Base-by-base conservation (phyloP, 2,113 vertebrate species). In the Lophotis ruficrista region DNA sequence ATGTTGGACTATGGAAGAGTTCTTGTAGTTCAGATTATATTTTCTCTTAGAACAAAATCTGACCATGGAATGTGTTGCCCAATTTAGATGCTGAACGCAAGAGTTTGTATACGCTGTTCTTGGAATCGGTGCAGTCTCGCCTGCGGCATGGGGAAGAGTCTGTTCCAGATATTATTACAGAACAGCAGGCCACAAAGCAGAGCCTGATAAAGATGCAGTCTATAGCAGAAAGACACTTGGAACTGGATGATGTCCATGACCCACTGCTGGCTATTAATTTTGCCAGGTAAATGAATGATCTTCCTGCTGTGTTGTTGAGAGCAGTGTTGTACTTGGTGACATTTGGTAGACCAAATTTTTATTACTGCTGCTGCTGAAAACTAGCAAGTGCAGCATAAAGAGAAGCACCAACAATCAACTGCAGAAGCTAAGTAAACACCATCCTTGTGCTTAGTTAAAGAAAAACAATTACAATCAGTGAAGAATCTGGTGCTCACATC, bases 221-320 rank as follows among this genome's bases (percentile, higher is more conserved):
- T 83, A 99, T 99, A 58, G 98, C 99, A n/a, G 98, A 98, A 16
- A 98, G 98, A 58, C 99, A 99, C 79, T 98, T 99, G 85, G 98
- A 99, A 78, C 97, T 99, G 51, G 98, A 99, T 12, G 98, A 99
- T 56, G 96, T 99, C 72, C 99, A 99, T 3, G 99, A 99, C 76
- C 99, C 99, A 0, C 96, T 99, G 71, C 83, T 99, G 93, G 99
- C 99, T 90, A 99, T 99, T 94, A 99, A 99, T 97, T 99, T 99
- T 95, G 99, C 99, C 93, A 99, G 99, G 99, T 99, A 93, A 98
- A 45, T 70, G 64, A 79, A 60, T 57, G 25, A 21, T 92, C 38
- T 64, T 80, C 64, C 45, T 37, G 17, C 57, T 71, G 38, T 64
- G 14, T 22, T 87, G 41, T 35, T 73, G 73, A 77, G 65, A 61